Evolutionary conservation across 1,140 invertebrate species (phyloP), one percentile per base, ranked within the genome.

Genomic region (Drepana arcuata): DNA sequence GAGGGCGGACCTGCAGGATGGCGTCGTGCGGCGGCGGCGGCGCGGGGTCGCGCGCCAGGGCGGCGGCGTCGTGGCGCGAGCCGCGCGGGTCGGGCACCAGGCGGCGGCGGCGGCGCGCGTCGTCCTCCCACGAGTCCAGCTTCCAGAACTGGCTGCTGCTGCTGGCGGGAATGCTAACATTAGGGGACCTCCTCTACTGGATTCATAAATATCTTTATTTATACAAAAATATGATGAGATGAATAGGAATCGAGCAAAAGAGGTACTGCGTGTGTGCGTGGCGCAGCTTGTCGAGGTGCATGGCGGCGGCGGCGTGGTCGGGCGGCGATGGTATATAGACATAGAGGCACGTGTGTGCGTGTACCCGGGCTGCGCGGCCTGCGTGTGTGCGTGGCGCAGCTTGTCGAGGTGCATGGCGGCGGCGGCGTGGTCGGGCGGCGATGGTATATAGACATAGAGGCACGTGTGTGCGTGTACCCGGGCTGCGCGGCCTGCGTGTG

Each of bases 51-150:
- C 94, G 92, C 79, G 95, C 94, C 0, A 97, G 83, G 7, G 94
- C 95, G 13, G 95, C 95, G 83, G 97, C 95, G 7, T 94, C 93
- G 86, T 99, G 95, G 46, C 91, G 91, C 6, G 93, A 93, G 0
- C 97, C 97, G 41, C 93, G 86, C 14, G 96, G 92, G 88, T 99
- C 99, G 53, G 95, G 94, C 11, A 99, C 93, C 71, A 99, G 93
- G 30, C 98, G 87, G 70, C 98, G 93, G 39, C 97, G 88, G 39
- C 98, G 87, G 16, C 98, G 86, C 12, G 95, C 96, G 87, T 99
- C 98, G 84, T 99, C 98, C 84, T 99, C 98, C 98, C 98, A 99
- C 32, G 94, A 92, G 81, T 99, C 98, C 38, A 99, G 84, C 79
- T 97, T 98, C 95, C 96, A 99, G 83, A 92, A 98, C 52, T 54